These are phyloP conservation scores for Helostoma temminkii DNA, from an alignment of 2,797 vertebrate species.

Conservation along the genomic window DNA sequence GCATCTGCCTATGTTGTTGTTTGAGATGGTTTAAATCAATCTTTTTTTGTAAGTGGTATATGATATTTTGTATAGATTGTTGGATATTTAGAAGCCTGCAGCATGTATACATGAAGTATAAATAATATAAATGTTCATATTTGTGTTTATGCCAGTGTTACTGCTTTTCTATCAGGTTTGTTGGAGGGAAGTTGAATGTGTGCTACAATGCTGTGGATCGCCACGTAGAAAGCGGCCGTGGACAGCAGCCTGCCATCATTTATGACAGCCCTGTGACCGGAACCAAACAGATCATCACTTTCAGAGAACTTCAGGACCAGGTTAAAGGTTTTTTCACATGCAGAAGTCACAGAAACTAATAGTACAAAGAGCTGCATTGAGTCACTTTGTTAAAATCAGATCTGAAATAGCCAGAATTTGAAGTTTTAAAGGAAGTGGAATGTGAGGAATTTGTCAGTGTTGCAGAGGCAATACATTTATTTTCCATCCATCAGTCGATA, in stretches of 20 bases:
- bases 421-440: neutral
- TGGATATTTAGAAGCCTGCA: neutral
- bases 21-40: neutral
- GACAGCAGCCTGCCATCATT: constrained; percentile 91
- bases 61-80: neutral
- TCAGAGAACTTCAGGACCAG: constrained; percentile 90
- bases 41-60: neutral
- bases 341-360: neutral
- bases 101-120: neutral
- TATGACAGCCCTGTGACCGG: constrained; percentile 96
- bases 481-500: neutral
- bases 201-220: constrained; percentile 96
- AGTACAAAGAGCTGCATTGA: neutral
- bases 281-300: constrained; percentile 89
- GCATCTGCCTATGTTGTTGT: neutral
- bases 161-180: constrained; percentile 85
- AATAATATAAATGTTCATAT: neutral
- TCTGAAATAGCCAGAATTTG: neutral
- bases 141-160: neutral
- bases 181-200: constrained; percentile 93
- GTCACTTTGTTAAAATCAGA: neutral
- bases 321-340: constrained; percentile 67
- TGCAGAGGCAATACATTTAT: constrained; percentile 16
- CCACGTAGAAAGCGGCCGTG: constrained; percentile 90
- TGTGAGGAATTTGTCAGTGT: constrained; percentile 8